These are phyloP conservation scores for Tragelaphus strepsiceros DNA, from an alignment of 2,113 vertebrate species.

Conservation along the genomic window DNA sequence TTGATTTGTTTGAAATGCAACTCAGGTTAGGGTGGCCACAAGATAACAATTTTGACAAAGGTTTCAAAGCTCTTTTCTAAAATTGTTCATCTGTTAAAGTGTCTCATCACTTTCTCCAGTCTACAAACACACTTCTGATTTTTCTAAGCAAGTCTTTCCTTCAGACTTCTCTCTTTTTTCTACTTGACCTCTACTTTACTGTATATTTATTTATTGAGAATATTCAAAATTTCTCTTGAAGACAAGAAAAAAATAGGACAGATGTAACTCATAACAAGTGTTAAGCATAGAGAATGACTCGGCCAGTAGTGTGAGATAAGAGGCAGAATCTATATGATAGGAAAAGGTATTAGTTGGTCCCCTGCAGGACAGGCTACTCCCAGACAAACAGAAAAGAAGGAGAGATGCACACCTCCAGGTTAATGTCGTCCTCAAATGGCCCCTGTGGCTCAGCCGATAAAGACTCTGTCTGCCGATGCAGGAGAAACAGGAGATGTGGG, in stretches of 20 bases:
- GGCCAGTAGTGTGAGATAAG: neutral
- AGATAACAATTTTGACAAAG: neutral
- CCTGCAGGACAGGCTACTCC: neutral
- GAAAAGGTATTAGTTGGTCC: neutral
- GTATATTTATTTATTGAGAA: neutral
- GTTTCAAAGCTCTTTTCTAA: constrained; percentile 43
- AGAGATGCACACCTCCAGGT: neutral
- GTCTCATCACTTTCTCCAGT: neutral
- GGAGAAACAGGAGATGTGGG: neutral
- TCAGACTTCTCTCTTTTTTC: neutral
- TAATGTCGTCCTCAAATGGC: neutral
- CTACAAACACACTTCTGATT: neutral
- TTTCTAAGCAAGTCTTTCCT: constrained; percentile 27
- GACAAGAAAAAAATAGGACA: neutral
- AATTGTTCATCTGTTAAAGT: neutral
- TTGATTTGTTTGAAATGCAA: neutral
- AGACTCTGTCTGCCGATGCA: neutral
- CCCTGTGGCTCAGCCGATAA: neutral
- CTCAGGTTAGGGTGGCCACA: neutral
- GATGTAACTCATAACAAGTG: neutral
- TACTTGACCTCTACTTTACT: neutral
- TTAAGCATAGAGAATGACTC: neutral
- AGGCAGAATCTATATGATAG: neutral
- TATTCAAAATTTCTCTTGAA: neutral
- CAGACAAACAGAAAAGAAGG: neutral